Evolutionary conservation across 2,797 vertebrate species (phyloP), one percentile per base, ranked within the genome.

Genomic region (Erpetoichthys calabaricus): DNA sequence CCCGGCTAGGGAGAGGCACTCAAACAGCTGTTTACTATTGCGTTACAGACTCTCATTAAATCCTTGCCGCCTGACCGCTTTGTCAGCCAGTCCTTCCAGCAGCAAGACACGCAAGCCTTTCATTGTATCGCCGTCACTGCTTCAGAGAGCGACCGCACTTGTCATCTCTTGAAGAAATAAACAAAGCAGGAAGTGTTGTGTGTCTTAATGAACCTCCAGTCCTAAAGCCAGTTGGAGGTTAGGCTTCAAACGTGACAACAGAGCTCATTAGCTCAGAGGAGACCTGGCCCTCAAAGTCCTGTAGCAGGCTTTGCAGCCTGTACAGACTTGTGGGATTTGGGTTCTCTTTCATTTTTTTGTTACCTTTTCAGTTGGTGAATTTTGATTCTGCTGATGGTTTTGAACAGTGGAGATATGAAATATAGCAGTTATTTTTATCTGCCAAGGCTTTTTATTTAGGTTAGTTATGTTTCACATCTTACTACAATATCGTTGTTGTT

Each of bases 101-200:
- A 71, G 61, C 57, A 69, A 67, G 62, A 59, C 57, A 69, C 60
- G 68, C 63, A 67, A 69, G 47, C 58, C 67, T 63, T 68, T 69
- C 64, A 62, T 63, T 75, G 69, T 73, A 72, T 67, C 65, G 70
- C 65, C 58, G 9, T 54, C 53, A 54, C 5, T 6, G 25, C 10
- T 43, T 2, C 5, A n/a, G 9, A 43, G 53, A 70, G 57, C 61
- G 68, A 62, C 51, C 53, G 53, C 56, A 67, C 61, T 60, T 68
- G 65, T 65, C 64, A 67, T 65, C 67, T 70, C 58, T 68, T 62
- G 62, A 73, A 64, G 64, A 65, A 73, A 71, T 65, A 71, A 42
- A 54, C 53, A 71, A 68, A 62, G 62, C 65, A n/a, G 50, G 50
- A 25, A 9, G 6, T 42, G 53, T 25, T 25, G 25, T 25, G 6